Evolutionary conservation across 2,797 vertebrate genomes (phyloP), one percentile per base, ranked within the genome.

Genomic region (Spizella passerina): DNA sequence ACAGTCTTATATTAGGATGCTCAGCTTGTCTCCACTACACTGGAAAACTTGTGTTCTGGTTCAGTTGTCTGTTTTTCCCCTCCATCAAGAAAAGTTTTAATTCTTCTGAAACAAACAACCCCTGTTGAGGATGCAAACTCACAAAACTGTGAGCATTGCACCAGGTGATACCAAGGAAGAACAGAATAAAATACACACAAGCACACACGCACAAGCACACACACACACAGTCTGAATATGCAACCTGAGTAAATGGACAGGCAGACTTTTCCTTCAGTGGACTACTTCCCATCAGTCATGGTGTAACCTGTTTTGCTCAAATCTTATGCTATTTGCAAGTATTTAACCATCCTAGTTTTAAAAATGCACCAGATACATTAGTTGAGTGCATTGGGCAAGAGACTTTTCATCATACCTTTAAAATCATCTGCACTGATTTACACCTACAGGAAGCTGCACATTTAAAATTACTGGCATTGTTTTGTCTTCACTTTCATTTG

Each of bases 401-500:
- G n/a, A 55, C 15, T 80, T 88, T 75, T 57, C 53, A 75, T 81
- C 26, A 30, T 26, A 44, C 20, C 16, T 86, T 89, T 85, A 52
- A 88, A 91, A 91, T 41, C 30, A 2, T 13, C 47, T 56, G 22
- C 5, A 4, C 32, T 85, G 32, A 93, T 87, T 92, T 83, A 68
- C 20, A 56, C 36, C 84, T 90, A 52, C 76, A 86, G 92, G 92
- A 97, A 93, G 29, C n/a, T 70, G 63, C 57, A 70, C 3, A 1
- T 89, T 86, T 89, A 11, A 84, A 90, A 39, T 81, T 92, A 81
- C 77, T 76, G 85, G 85, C 59, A 86, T 52, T 82, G 46, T 80
- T 94, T 92, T 92, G n/a, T 92, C 84, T 87, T 86, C 1, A 1
- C 26, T 86, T 92, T 81, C 36, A 9, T 52, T 39, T 36, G 52